phyloP scores from a whole-genome alignment of 2,888 invertebrate species.

The Pristionchus arcanus region DNA sequence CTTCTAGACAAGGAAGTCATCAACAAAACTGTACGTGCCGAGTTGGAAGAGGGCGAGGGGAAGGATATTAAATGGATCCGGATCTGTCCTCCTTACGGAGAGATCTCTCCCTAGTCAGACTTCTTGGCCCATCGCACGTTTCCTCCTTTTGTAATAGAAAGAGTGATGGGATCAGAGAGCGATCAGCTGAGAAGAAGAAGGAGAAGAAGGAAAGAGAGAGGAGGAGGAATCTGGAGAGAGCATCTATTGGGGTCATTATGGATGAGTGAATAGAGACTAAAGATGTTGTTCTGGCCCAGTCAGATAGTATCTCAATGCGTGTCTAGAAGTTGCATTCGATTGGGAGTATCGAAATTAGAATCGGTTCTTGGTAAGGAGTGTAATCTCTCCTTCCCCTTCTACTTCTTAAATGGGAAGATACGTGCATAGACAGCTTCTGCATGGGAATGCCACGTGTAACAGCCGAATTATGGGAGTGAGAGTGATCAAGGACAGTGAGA shows the following conservation, averaged over 20 bases:
- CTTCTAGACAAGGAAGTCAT: slow-evolving; percentile 3
- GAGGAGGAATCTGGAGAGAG: not conserved
- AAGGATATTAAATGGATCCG: slow-evolving; percentile 27
- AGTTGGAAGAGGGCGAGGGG: not conserved
- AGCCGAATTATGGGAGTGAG: slow-evolving; percentile 39
- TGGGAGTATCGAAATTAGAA: slow-evolving; percentile 2
- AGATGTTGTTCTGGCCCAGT: not conserved
- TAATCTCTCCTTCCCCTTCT: not conserved
- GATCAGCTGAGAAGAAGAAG: slow-evolving; percentile 29
- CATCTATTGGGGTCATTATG: not conserved
- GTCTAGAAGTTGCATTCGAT: slow-evolving; percentile 3
- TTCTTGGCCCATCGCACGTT: not conserved
- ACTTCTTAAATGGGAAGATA: slow-evolving; percentile 2
- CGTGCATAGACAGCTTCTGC: not conserved
- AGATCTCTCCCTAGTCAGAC: not conserved
- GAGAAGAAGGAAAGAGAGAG: slow-evolving; percentile 19
- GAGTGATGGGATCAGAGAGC: slow-evolving; percentile 14
- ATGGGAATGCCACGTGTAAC: slow-evolving; percentile 37
- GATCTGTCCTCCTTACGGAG: not conserved
- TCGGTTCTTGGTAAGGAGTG: not conserved
- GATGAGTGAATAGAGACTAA: too few relatives aligned
- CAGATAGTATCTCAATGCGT: not conserved
- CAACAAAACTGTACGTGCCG: not conserved
- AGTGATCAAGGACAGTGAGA: slow-evolving; percentile 33
- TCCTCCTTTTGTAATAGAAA: slow-evolving; percentile 13